Evolutionary conservation across 2,797 vertebrate genomes (phyloP).

Genomic region (Pteropus rufus): DNA sequence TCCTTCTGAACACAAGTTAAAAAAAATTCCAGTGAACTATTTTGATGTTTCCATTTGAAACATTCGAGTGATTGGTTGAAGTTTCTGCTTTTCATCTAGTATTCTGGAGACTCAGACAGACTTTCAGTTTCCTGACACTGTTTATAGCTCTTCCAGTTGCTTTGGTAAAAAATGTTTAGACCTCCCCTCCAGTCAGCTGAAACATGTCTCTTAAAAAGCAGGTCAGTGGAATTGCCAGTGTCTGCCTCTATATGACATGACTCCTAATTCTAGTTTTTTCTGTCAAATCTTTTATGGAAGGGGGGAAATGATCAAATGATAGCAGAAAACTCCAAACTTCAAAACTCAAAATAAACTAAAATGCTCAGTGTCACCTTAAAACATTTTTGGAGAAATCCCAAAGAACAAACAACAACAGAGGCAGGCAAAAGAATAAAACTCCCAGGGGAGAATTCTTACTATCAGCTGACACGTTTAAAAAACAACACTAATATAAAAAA

Average conservation of each 20-base stretch:
- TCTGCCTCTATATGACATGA: neutral
- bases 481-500: constrained; percentile 14
- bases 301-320: neutral
- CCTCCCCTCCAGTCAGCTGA: neutral
- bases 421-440: neutral
- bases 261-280: neutral
- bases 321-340: neutral
- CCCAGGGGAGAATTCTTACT: constrained; percentile 27
- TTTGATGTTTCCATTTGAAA: neutral
- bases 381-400: neutral
- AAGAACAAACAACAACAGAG: constrained; percentile 2
- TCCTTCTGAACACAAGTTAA: neutral
- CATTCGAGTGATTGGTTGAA: neutral
- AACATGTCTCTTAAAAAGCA: neutral
- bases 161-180: neutral
- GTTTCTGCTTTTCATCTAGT: neutral
- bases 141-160: neutral
- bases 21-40: neutral
- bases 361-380: constrained; percentile 11
- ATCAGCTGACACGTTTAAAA: constrained; percentile 49
- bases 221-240: neutral
- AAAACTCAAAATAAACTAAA: neutral
- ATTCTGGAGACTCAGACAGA: neutral
- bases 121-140: neutral
- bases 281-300: neutral